These are phyloP conservation scores for Naja naja DNA, from an alignment of 2,113 vertebrate genomes.

Conservation along the genomic window DNA sequence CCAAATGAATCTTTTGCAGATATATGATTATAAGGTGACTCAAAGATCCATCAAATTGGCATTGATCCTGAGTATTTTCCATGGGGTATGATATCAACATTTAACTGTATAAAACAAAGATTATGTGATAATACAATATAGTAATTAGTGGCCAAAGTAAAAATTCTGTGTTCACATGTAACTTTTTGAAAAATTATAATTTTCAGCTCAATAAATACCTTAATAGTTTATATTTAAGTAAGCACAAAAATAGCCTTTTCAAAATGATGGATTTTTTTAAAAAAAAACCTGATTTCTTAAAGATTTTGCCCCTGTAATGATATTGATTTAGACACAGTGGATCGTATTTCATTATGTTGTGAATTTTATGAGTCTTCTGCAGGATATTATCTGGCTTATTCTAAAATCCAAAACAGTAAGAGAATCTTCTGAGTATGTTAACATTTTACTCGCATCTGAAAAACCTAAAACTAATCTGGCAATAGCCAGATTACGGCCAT, in stretches of 20 bases:
- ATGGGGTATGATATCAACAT: background rate
- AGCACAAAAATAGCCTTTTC: background rate
- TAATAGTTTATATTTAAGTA: background rate
- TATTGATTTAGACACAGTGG: background rate
- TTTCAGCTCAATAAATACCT: background rate
- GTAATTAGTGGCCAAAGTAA: background rate
- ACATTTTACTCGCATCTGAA: background rate
- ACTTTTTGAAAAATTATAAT: background rate
- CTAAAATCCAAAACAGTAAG: background rate
- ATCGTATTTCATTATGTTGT: background rate
- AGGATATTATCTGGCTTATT: background rate
- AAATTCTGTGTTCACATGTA: background rate
- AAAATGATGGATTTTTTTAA: background rate
- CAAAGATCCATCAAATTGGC: background rate
- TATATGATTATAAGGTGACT: background rate
- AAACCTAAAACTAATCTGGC: background rate
- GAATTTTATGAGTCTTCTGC: background rate
- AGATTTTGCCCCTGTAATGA: too few relatives aligned
- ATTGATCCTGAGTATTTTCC: background rate
- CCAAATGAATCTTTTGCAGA: background rate
- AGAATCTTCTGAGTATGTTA: background rate
- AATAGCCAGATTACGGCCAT: background rate
- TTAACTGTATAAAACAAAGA: background rate
- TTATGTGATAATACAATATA: background rate
- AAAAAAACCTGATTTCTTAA: background rate